phyloP scores from a whole-genome alignment of 2,113 vertebrate species.

The Clarias batrachus region DNA sequence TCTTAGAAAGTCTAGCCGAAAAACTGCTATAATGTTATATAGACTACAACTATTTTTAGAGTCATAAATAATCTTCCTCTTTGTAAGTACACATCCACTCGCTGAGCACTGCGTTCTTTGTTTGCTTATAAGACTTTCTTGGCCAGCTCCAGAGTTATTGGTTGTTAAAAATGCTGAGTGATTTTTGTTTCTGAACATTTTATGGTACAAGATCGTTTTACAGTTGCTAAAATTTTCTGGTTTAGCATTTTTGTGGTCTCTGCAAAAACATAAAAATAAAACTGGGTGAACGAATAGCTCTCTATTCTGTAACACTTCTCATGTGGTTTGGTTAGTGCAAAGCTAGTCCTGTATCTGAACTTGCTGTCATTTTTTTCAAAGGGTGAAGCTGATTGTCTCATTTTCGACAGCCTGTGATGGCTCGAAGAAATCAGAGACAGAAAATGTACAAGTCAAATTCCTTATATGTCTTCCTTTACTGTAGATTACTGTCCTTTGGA shows the following conservation, averaged over 20 bases:
- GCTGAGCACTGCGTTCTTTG: not conserved
- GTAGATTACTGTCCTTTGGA: constrained; percentile 29
- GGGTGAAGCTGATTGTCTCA: constrained; percentile 6
- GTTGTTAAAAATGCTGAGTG: not conserved
- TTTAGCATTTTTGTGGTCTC: not conserved
- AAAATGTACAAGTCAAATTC: constrained; percentile 38
- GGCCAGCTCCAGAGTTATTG: not conserved
- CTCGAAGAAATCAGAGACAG: constrained; percentile 37
- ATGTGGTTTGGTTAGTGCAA: not conserved
- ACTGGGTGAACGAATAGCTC: not conserved
- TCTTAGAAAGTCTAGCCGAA: not conserved
- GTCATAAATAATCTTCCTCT: not conserved
- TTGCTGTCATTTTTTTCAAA: constrained; percentile 27
- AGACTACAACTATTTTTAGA: not conserved
- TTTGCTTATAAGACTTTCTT: not conserved
- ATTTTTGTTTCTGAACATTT: not conserved
- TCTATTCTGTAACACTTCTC: not conserved
- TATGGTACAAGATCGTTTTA: not conserved
- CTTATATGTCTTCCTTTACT: constrained; percentile 26
- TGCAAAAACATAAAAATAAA: not conserved
- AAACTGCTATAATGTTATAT: not conserved
- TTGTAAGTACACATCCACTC: not conserved
- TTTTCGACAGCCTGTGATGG: constrained; percentile 34
- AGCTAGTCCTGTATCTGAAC: constrained; percentile 13
- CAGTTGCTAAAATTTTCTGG: not conserved